phyloP scores from a whole-genome alignment of 2,797 vertebrate species.

The Crenichthys baileyi region DNA sequence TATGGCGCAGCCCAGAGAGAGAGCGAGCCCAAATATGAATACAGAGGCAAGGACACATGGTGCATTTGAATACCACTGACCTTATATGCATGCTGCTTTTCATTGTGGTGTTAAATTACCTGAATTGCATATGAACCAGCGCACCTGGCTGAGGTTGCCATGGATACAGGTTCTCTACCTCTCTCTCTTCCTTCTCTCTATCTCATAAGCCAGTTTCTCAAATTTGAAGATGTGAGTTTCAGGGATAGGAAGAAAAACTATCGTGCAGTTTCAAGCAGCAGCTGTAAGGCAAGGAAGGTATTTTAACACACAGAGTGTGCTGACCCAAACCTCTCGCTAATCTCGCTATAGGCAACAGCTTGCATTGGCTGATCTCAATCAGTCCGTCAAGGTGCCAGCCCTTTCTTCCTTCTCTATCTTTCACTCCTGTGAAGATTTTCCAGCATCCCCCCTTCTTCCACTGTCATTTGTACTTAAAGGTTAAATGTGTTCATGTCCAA shows the following conservation, averaged over 20 bases:
- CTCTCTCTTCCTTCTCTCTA: conserved; percentile 4
- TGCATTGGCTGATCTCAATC: conserved; percentile 74
- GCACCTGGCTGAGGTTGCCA: conserved; percentile 77
- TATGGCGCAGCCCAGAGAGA: conserved; percentile 19
- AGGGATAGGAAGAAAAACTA: conserved; percentile 54
- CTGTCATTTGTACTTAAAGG: conserved; percentile 35
- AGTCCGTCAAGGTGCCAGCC: conserved; percentile 75
- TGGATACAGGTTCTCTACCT: conserved; percentile 70
- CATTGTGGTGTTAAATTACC: conserved; percentile 68
- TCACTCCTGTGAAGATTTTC: conserved; percentile 33
- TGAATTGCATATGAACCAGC: conserved; percentile 71
- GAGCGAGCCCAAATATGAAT: conserved; percentile 36
- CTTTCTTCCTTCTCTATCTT: conserved; percentile 45
- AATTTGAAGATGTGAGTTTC: conserved; percentile 56
- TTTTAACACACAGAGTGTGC: conserved; percentile 72
- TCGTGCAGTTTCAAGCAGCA: conserved; percentile 57
- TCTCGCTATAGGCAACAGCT: conserved; percentile 69
- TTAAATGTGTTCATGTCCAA: conserved; percentile 20
- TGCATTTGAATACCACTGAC: conserved; percentile 72
- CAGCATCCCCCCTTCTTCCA: conserved; percentile 12
- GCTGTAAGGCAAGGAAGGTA: conserved; percentile 67
- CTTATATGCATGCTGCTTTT: conserved; percentile 69
- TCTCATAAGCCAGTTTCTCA: conserved; percentile 26
- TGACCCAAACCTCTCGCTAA: conserved; percentile 75
- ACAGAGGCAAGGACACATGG: conserved; percentile 21